These are phyloP conservation scores for Spongilla lacustris DNA, from an alignment of 37 sponge, comb jelly and placozoan species.

Conservation along the genomic window DNA sequence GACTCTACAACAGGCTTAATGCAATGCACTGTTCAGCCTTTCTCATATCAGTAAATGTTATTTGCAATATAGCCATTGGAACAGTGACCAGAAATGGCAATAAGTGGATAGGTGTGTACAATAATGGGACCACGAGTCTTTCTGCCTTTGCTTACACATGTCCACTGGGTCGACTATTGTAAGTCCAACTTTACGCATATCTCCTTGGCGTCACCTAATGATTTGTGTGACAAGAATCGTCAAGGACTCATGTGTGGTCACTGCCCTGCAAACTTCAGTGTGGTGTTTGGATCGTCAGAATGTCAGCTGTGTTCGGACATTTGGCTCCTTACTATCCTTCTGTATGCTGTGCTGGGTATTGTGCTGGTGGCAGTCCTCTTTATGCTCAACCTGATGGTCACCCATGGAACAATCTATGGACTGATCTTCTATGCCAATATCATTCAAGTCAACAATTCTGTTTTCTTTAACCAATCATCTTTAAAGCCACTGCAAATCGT, in stretches of 20 bases:
- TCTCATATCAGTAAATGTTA: neutral
- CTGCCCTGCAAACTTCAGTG: slow-evolving; percentile 19
- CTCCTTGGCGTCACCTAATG: neutral
- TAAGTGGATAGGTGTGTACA: slow-evolving; percentile 26
- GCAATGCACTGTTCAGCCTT: slow-evolving; percentile 9
- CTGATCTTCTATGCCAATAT: slow-evolving; percentile 57
- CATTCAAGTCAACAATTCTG: neutral
- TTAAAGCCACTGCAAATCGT: too few relatives aligned
- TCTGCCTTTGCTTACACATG: slow-evolving; percentile 5
- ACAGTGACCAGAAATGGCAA: neutral
- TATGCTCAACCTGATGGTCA: slow-evolving; percentile 29
- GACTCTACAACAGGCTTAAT: neutral
- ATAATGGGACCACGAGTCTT: neutral
- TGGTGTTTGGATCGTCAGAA: slow-evolving; percentile 13
- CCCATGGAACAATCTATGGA: slow-evolving; percentile 34
- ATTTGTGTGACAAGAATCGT: slow-evolving; percentile 10
- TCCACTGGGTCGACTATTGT: slow-evolving; percentile 17
- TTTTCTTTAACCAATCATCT: neutral
- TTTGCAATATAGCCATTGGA: slow-evolving; percentile 11
- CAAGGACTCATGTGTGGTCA: slow-evolving; percentile 39
- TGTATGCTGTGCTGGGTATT: slow-evolving; percentile 12
- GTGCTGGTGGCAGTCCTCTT: slow-evolving; percentile 24
- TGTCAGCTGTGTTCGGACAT: slow-evolving; percentile 29
- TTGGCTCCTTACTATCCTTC: slow-evolving; percentile 24
- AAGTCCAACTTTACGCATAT: neutral